Evolutionary conservation across 2,888 invertebrate genomes (phyloP), one percentile per base, ranked within the genome.

Genomic region (Hyppa rectilinea): DNA sequence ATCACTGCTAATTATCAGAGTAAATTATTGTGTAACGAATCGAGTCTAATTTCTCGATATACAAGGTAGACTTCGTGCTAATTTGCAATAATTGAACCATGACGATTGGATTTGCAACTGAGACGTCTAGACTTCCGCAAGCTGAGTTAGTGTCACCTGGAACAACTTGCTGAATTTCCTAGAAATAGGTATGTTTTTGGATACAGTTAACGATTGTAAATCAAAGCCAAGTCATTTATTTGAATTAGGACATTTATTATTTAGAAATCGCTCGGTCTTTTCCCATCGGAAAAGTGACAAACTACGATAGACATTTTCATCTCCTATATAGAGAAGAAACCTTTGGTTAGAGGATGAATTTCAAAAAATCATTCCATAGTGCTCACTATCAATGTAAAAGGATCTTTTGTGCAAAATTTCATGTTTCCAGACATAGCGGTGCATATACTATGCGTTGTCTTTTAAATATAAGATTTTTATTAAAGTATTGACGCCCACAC

Each of bases 71-170:
- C 52, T 43, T 61, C 20, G 52, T 50, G 50, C 61, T 73, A 79
- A 73, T 65, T 79, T 49, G 75, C 50, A 52, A 65, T 74, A 58
- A 76, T 62, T 79, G 56, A 64, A 79, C 65, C 80, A 61, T 76
- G 61, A 17, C 14, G 58, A 79, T 79, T 73, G 52, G 61, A 65
- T 80, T 79, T 76, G 76, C 56, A 65, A 62, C 49, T 31, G 66
- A 73, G 56, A 58, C 60, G 40, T 60, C 78, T 74, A 49, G 40
- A 65, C 34, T n/a, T n/a, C 4, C 2, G 40, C 55, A 47, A 66
- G 14, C 29, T n/a, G 9, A 17, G 20, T 34, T 40, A 61, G 40
- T 49, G 31, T 6, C 3, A 47, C 6, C 7, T 43, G n/a, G 20
- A 17, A 43, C 43, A 52, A 17, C 4, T 20, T 36, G 2, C 2